Base-by-base conservation (phyloP, 2,888 invertebrate genomes). In the Liodrosophila aerea region DNA sequence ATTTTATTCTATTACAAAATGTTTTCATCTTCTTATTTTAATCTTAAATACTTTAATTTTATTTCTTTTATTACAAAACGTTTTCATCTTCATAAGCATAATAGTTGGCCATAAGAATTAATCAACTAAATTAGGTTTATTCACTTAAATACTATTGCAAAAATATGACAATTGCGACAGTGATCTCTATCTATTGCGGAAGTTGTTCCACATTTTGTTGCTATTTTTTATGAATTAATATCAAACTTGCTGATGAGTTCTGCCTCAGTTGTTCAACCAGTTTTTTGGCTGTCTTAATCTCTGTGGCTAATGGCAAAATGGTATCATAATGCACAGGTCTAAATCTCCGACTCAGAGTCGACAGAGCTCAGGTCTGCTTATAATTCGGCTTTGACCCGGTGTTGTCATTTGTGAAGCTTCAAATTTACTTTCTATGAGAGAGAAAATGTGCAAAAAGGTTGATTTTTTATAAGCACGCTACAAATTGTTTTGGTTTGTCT, bases 361-460 rank as follows among this genome's bases (percentile, higher is more conserved):
- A 45, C 22, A 4, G 22, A 22, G 22, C 5, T 5, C 5, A 45
- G 45, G 53, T 41, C 47, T 68, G 60, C 51, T 78, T 78, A 58
- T 62, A 66, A 59, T 71, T 67, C 64, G 57, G 39, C 51, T 64
- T 57, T 74, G 78, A 64, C 76, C 69, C 22, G 22, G 22, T 43
- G 64, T 41, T 62, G 59, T 58, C 57, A 73, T 61, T 49, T 59
- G 57, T 16, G 8, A 22, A 29, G 66, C 56, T 45, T 51, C 56
- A 40, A 61, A 46, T 72, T 76, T 82, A 82, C 83, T 76, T 76
- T 76, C 15, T 16, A 18, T 34, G 39, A 40, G 50, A 47, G 65
- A 36, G 58, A 83, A 75, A 66, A 67, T 67, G 39, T 37, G 78
- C 78, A 49, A 57, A 65, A 64, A 59, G 36, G 31, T 66, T 43